Conservation (phyloP, 2,888 invertebrate species). For the Hartigia nigra region DNA sequence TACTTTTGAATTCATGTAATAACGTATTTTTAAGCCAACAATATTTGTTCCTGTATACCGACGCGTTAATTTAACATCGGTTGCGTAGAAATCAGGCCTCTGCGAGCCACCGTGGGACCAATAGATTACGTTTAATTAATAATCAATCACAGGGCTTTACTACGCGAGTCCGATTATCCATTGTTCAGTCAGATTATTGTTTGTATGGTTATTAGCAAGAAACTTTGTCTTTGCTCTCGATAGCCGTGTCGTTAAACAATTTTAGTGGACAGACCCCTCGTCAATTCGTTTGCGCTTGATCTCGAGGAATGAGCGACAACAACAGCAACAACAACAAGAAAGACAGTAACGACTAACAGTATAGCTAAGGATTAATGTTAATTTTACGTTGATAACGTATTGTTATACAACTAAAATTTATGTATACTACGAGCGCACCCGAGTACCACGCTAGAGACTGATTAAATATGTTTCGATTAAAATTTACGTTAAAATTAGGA, state of each 20-base stretch:
- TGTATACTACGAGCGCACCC: neutral
- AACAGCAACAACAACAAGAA: neutral
- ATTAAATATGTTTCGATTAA: neutral
- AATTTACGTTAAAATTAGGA: no score
- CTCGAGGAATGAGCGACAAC: neutral
- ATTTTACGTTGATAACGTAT: neutral
- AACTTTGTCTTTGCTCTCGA: neutral
- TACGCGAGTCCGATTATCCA: neutral
- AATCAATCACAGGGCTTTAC: neutral
- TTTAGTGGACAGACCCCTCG: neutral
- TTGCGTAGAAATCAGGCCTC: neutral
- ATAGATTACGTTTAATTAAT: neutral
- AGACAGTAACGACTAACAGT: neutral
- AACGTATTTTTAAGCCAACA: neutral
- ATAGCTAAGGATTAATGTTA: neutral
- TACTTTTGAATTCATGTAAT: neutral
- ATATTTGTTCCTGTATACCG: neutral
- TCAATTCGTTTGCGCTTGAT: neutral
- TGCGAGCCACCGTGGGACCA: neutral
- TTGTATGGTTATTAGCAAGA: constrained; percentile 11
- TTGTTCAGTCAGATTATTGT: neutral
- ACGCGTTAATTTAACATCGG: neutral
- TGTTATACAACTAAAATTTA: neutral
- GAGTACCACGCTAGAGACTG: neutral
- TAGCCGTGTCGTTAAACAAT: neutral